These are phyloP conservation scores for Okapia johnstoni DNA, from an alignment of 2,113 vertebrate species.

Conservation along the genomic window DNA sequence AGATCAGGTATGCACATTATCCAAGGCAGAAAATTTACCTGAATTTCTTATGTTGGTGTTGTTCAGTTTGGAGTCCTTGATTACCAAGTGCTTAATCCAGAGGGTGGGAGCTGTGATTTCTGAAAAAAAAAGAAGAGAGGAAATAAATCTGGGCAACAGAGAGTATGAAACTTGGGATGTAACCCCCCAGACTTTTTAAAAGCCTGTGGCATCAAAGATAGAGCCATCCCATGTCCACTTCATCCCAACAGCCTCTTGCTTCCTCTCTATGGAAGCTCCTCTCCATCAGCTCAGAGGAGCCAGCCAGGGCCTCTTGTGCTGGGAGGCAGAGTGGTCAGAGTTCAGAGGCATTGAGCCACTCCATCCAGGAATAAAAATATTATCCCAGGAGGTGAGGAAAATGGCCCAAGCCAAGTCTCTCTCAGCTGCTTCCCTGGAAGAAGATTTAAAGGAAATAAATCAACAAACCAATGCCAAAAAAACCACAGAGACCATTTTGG, in stretches of 20 bases:
- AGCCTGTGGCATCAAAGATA: neutral
- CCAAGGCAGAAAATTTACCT: slow-evolving; percentile 81
- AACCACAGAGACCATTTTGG: slow-evolving; percentile 49
- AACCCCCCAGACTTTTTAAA: neutral
- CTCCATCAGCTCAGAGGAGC: neutral
- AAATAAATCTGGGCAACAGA: neutral
- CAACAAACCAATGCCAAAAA: slow-evolving; percentile 55
- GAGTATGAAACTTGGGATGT: neutral
- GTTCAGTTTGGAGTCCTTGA: slow-evolving; percentile 93
- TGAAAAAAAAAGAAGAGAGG: slow-evolving; percentile 72
- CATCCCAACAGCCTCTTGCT: neutral
- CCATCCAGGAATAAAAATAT: slow-evolving; percentile 69
- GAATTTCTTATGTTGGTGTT: slow-evolving; percentile 88
- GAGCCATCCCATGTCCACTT: neutral
- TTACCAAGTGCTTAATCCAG: slow-evolving; percentile 95
- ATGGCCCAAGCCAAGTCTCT: slow-evolving; percentile 59
- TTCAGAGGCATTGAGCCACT: slow-evolving; percentile 43
- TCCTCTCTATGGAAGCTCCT: neutral
- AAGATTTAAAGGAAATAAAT: slow-evolving; percentile 75
- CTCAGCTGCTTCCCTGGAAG: slow-evolving; percentile 65
- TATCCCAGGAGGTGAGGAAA: slow-evolving; percentile 68
- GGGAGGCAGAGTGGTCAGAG: slow-evolving; percentile 49
- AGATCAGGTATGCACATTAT: neutral
- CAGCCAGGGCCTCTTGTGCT: slow-evolving; percentile 1
- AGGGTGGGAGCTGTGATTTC: slow-evolving; percentile 97